phyloP scores from a whole-genome alignment of 2,797 vertebrate genomes.

The Clamator glandarius region DNA sequence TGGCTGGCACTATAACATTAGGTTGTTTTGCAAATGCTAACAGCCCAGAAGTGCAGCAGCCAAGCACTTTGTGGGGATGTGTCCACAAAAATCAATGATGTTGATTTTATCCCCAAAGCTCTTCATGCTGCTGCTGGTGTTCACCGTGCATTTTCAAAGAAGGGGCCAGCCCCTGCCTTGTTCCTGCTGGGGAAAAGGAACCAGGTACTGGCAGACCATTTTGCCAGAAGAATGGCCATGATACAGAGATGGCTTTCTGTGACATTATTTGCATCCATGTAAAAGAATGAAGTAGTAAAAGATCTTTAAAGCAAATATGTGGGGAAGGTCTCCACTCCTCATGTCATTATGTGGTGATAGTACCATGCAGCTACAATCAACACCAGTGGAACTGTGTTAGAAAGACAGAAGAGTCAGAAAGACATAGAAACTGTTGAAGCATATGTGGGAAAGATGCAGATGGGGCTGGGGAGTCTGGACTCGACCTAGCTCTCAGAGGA shows the following conservation, averaged over 20 bases:
- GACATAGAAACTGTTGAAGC: neutral
- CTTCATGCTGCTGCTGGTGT: neutral
- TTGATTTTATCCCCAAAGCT: neutral
- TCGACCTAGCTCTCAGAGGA: neutral
- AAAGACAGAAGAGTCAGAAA: neutral
- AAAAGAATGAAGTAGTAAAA: neutral
- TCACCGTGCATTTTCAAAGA: neutral
- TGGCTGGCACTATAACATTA: accelerated
- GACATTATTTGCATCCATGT: neutral
- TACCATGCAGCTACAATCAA: neutral
- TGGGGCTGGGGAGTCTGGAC: neutral
- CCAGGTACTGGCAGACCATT: accelerated
- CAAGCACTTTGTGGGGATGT: neutral
- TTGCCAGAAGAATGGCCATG: neutral
- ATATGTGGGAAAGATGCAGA: neutral
- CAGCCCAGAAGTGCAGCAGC: neutral
- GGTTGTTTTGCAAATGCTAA: neutral
- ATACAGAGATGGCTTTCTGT: neutral
- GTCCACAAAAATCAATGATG: neutral
- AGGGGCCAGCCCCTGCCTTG: neutral
- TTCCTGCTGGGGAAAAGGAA: neutral
- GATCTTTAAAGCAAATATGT: neutral
- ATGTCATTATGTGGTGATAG: neutral
- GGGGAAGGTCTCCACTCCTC: neutral
- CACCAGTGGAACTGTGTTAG: neutral